Evolutionary conservation across 1,140 invertebrate genomes (phyloP).

Genomic region (Microplitis demolitor): DNA sequence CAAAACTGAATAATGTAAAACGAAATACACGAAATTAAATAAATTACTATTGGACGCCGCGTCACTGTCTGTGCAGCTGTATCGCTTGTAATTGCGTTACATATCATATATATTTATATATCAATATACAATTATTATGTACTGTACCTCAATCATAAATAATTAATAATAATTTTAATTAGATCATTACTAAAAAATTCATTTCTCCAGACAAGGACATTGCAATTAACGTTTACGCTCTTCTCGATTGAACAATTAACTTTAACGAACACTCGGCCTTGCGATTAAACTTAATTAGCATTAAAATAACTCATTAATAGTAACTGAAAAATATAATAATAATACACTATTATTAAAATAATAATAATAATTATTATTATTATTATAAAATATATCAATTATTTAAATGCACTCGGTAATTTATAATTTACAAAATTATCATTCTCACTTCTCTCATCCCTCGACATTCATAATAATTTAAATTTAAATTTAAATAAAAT

Average conservation of each 20-base stretch:
- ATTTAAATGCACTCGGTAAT: too few species aligned
- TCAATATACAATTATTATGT: not conserved
- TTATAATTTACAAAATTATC: too few species aligned
- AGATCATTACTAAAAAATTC: not conserved
- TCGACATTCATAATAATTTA: too few species aligned
- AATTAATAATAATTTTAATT: not conserved
- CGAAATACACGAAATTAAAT: not conserved
- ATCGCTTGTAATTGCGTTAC: constrained; percentile 27
- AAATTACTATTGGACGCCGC: not conserved
- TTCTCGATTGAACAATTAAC: constrained; percentile 44
- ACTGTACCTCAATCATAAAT: too few species aligned
- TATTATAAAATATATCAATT: too few species aligned
- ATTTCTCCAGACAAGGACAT: constrained; percentile 32
- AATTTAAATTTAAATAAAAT: not conserved
- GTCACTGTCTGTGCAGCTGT: constrained; percentile 30
- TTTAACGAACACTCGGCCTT: constrained; percentile 59
- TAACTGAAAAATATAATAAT: constrained; percentile 37
- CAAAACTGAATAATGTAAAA: not conserved
- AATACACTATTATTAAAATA: not conserved
- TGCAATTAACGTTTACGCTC: constrained; percentile 36
- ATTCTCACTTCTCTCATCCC: too few species aligned
- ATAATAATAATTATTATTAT: too few species aligned
- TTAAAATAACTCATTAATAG: constrained; percentile 56
- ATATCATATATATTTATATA: not conserved
- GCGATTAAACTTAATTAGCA: constrained; percentile 59